These are phyloP conservation scores for Lypha dubia DNA, from an alignment of 2,888 invertebrate species.

Conservation along the genomic window DNA sequence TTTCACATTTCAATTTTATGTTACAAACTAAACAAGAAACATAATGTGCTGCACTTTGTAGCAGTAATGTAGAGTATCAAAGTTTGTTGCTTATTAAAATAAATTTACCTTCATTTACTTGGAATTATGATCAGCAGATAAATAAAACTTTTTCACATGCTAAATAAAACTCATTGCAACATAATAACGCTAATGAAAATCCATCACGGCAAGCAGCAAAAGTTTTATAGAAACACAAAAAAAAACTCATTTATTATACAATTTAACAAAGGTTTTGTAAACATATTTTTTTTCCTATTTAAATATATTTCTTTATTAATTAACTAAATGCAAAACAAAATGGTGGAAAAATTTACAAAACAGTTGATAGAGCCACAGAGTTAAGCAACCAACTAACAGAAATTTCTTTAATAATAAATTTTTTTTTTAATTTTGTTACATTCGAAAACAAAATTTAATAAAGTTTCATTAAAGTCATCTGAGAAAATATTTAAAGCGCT, in stretches of 20 bases:
- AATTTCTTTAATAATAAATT: neutral
- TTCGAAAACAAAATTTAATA: neutral
- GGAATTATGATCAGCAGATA: neutral
- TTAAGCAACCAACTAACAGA: neutral
- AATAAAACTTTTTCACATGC: conserved; percentile 25
- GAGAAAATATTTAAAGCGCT: neutral
- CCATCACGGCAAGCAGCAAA: neutral
- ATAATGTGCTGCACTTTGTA: neutral
- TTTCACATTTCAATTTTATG: neutral
- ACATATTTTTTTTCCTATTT: neutral
- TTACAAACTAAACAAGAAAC: neutral
- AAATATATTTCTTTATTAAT: conserved; percentile 15
- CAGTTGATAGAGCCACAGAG: neutral
- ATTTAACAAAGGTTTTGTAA: neutral
- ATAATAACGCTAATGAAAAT: conserved; percentile 57
- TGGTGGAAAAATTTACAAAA: neutral
- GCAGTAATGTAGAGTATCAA: neutral
- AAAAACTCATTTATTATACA: neutral
- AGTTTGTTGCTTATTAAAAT: neutral
- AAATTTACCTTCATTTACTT: neutral
- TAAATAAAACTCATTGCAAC: conserved; percentile 36
- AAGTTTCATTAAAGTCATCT: neutral
- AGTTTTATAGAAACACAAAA: conserved; percentile 5
- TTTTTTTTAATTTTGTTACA: too few relatives aligned
- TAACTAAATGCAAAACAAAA: conserved; percentile 14